A percentile compares a stretch with the other conserved stretches of the same genome.
Evolutionary conservation across 2,797 vertebrate genomes (phyloP).

Genomic region (Alosa sapidissima): DNA sequence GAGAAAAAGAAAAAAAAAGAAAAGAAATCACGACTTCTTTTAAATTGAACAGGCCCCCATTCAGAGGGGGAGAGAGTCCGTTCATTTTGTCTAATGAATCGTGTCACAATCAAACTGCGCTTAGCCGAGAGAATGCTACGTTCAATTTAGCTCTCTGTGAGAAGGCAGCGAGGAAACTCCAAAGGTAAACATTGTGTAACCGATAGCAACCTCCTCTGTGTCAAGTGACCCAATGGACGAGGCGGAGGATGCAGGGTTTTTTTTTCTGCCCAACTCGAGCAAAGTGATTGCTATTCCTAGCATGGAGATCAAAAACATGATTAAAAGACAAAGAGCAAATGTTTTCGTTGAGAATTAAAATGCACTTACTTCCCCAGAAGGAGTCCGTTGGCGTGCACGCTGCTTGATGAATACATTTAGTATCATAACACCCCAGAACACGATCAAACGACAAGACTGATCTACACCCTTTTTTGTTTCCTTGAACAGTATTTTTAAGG

Average conservation of each 20-base stretch:
- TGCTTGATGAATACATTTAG: conserved; percentile 1
- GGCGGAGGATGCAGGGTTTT: conserved; percentile 14
- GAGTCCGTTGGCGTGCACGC: not conserved
- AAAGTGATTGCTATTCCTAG: conserved; percentile 24
- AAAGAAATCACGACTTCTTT: conserved; percentile 40
- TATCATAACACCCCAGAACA: not conserved
- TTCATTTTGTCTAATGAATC: conserved; percentile 52
- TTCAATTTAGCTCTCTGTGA: conserved; percentile 47
- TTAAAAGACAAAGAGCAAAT: conserved; percentile 25
- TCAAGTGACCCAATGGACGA: conserved; percentile 30
- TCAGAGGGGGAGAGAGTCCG: not conserved
- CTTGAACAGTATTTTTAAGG: not conserved
- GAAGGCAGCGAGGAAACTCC: conserved; percentile 48
- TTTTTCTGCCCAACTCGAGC: conserved; percentile 8
- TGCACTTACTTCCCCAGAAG: not conserved
- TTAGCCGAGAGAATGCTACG: conserved; percentile 42
- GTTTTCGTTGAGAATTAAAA: conserved; percentile 18
- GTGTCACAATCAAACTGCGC: conserved; percentile 53
- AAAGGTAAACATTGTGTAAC: conserved; percentile 46
- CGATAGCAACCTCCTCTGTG: conserved; percentile 31
- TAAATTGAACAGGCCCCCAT: conserved; percentile 42
- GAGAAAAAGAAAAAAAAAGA: conserved; percentile 50
- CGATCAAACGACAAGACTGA: not conserved
- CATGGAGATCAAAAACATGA: conserved; percentile 23
- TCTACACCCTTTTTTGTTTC: not conserved